phyloP scores from a whole-genome alignment of 1,140 invertebrate species.

The Zophobas atratus region DNA sequence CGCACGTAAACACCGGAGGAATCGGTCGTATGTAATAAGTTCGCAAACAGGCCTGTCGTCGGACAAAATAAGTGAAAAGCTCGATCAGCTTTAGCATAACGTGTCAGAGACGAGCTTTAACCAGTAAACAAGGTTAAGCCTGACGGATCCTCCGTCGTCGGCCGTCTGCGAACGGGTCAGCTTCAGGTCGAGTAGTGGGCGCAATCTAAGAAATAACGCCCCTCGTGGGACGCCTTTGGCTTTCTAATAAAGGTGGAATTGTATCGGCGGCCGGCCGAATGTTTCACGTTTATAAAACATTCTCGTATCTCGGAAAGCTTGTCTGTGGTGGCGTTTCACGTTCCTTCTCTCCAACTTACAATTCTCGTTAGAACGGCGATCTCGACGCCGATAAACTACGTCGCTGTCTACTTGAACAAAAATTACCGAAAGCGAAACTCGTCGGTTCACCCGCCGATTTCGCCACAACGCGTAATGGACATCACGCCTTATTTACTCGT shows the following conservation, averaged over 20 bases:
- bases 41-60: not conserved
- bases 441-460: not conserved
- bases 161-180: constrained; percentile 10
- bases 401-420: too few relatives aligned
- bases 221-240: constrained; percentile 20
- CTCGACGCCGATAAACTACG: not conserved
- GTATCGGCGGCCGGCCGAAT: constrained; percentile 4
- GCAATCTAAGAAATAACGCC: constrained; percentile 31
- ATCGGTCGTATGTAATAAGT: not conserved
- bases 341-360: not conserved
- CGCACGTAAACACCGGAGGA: constrained; percentile 28
- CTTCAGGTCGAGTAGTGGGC: constrained; percentile 10
- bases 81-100: not conserved
- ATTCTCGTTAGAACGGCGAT: not conserved
- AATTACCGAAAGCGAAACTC: too few relatives aligned
- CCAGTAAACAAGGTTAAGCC: constrained; percentile 44
- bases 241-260: constrained; percentile 38
- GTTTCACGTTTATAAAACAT: constrained; percentile 26
- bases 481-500: not conserved
- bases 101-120: constrained; percentile 14
- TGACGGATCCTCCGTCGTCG: constrained; percentile 39
- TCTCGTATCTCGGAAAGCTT: constrained; percentile 5
- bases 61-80: not conserved
- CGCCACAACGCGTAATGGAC: constrained; percentile 5
- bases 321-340: not conserved